Percentiles rank a stretch among this genome's conserved stretches.
Conservation (phyloP, 2,797 vertebrate species). For the Eospalax fontanierii region DNA sequence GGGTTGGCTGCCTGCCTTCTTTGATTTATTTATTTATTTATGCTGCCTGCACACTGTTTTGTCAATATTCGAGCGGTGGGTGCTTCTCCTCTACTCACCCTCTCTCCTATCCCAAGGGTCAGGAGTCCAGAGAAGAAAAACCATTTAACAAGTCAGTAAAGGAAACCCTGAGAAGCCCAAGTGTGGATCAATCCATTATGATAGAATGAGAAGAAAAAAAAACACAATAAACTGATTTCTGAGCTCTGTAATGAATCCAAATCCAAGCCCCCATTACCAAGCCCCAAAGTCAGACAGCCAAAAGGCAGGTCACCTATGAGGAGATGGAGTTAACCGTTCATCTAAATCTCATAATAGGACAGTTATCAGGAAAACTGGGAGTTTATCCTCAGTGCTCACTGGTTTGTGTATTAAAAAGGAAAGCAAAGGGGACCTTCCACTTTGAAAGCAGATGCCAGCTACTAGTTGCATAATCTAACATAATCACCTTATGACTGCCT, state of each 20-base stretch:
- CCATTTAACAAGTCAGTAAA: constrained; percentile 45
- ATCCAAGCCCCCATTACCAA: neutral
- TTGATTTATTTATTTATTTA: constrained; percentile 81
- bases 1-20: constrained; percentile 60
- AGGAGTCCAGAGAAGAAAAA: constrained; percentile 54
- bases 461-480: constrained; percentile 14
- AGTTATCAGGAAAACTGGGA: neutral
- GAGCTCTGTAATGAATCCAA: neutral
- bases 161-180: constrained; percentile 68
- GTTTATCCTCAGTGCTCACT: neutral
- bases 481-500: neutral
- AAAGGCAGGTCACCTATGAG: neutral
- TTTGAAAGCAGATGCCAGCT: constrained; percentile 6
- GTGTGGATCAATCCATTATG: constrained; percentile 63
- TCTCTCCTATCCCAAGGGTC: constrained; percentile 47
- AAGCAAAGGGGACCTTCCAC: neutral
- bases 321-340: accelerated
- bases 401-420: neutral
- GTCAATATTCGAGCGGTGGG: constrained; percentile 72
- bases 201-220: constrained; percentile 36
- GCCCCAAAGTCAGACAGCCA: neutral
- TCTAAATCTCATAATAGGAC: neutral
- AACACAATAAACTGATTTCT: constrained; percentile 41
- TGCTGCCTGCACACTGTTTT: constrained; percentile 61
- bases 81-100: constrained; percentile 17